Evolutionary conservation across 1,140 invertebrate species (phyloP).

Genomic region (Drosophila littoralis): DNA sequence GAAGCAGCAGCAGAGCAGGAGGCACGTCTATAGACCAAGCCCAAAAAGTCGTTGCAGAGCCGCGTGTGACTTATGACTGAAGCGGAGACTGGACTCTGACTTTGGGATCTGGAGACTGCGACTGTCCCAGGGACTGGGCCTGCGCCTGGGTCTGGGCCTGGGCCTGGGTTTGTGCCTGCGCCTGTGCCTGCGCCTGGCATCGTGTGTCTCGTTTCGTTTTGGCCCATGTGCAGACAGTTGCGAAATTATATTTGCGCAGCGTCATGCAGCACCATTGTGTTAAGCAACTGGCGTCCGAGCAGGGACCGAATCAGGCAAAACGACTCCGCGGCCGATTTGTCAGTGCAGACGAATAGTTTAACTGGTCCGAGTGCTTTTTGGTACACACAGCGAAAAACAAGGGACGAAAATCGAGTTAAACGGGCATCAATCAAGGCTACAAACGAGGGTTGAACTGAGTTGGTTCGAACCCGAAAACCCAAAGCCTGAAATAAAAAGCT

Average conservation of each 20-base stretch:
- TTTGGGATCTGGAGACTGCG: constrained; percentile 5
- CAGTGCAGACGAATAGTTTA: constrained; percentile 78
- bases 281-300: constrained; percentile 27
- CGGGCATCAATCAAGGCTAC: not conserved
- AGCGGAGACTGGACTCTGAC: constrained; percentile 3
- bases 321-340: constrained; percentile 63
- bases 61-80: constrained; percentile 63
- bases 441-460: too few species aligned
- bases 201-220: constrained; percentile 48
- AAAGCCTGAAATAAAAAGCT: too few species aligned
- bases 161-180: not conserved
- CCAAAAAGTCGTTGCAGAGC: constrained; percentile 42
- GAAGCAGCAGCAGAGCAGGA: not conserved
- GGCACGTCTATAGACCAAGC: constrained; percentile 12
- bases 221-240: constrained; percentile 80
- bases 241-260: constrained; percentile 81
- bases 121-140: constrained; percentile 1
- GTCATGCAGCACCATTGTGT: constrained; percentile 76
- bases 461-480: too few species aligned
- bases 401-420: not conserved
- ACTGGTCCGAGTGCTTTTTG: constrained; percentile 48
- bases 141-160: constrained; percentile 3
- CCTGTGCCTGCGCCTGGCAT: not conserved
- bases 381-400: not conserved
- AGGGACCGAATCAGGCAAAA: constrained; percentile 26